A percentile compares a stretch with the other conserved stretches of the same genome.
These are phyloP conservation scores for Euleptes europaea DNA, from an alignment of 2,113 vertebrate genomes.

Conservation along the genomic window DNA sequence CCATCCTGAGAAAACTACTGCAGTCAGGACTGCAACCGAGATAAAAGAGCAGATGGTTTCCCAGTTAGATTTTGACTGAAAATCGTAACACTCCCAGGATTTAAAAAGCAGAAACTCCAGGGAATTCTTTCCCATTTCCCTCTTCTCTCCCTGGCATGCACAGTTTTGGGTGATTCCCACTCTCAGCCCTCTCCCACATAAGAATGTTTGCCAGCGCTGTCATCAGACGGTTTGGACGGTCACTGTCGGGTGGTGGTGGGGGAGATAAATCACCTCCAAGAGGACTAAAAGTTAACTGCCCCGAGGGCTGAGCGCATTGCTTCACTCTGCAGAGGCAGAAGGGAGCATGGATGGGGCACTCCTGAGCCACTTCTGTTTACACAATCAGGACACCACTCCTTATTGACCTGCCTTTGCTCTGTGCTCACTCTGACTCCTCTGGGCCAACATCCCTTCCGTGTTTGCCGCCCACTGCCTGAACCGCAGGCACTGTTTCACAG, in stretches of 20 bases:
- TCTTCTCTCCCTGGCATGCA: background rate
- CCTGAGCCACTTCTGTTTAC: background rate
- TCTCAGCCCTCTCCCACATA: background rate
- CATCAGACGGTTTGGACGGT: background rate
- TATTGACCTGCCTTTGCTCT: background rate
- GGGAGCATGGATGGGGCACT: background rate
- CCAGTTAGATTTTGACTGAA: too few relatives aligned
- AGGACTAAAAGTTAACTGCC: background rate
- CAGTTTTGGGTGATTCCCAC: background rate
- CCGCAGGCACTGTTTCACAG: too few relatives aligned
- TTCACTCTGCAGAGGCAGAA: background rate
- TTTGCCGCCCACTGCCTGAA: background rate
- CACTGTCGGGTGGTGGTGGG: background rate
- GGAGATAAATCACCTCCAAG: background rate
- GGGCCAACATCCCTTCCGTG: background rate
- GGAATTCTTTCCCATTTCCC: background rate
- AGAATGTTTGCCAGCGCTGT: background rate
- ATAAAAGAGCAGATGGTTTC: background rate
- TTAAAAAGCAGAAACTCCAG: too few relatives aligned
- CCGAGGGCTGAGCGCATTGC: background rate
- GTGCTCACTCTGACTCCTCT: background rate
- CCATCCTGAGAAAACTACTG: background rate
- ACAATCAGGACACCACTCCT: background rate
- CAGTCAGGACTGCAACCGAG: background rate
- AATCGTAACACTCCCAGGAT: background rate